Conservation (phyloP, 2,797 vertebrate genomes). For the Chaetodon trifasciatus region DNA sequence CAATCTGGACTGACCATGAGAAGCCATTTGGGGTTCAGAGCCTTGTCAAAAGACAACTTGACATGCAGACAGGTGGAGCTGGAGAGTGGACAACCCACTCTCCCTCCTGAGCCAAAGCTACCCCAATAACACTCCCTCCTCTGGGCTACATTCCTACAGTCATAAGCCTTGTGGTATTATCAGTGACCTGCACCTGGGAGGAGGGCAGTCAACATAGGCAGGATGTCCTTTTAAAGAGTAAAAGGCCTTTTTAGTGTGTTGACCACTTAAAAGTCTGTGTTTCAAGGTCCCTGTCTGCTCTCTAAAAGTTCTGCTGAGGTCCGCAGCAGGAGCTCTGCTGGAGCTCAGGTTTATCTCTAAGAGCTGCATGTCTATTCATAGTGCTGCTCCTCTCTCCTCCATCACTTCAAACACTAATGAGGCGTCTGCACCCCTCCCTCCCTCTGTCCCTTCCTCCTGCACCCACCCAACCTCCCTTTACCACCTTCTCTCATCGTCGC, state of each 20-base stretch:
- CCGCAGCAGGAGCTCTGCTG: constrained; percentile 34
- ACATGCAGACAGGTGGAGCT: neutral
- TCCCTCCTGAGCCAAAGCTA: neutral
- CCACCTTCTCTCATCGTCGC: constrained; percentile 30
- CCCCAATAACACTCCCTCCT: neutral
- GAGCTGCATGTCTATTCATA: constrained; percentile 72
- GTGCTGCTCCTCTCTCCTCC: constrained; percentile 54
- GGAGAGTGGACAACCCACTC: neutral
- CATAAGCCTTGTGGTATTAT: constrained; percentile 25
- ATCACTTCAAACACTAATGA: constrained; percentile 75
- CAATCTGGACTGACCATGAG: neutral
- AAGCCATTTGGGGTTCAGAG: neutral
- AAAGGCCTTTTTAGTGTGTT: constrained; percentile 29
- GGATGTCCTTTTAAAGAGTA: constrained; percentile 42
- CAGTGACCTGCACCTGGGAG: constrained; percentile 37
- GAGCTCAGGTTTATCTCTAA: constrained; percentile 50
- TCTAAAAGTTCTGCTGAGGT: constrained; percentile 54
- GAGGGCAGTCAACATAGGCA: constrained; percentile 4
- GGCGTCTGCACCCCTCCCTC: constrained; percentile 34
- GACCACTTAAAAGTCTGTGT: constrained; percentile 22
- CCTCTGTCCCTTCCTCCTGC: constrained; percentile 7
- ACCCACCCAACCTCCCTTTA: constrained; percentile 33
- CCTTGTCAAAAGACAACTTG: neutral
- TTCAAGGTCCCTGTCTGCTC: constrained; percentile 28
- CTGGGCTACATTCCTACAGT: neutral